Evolutionary conservation across 1,140 invertebrate genomes (phyloP), one percentile per base, ranked within the genome.

Genomic region (Diplogasteroides magnus): DNA sequence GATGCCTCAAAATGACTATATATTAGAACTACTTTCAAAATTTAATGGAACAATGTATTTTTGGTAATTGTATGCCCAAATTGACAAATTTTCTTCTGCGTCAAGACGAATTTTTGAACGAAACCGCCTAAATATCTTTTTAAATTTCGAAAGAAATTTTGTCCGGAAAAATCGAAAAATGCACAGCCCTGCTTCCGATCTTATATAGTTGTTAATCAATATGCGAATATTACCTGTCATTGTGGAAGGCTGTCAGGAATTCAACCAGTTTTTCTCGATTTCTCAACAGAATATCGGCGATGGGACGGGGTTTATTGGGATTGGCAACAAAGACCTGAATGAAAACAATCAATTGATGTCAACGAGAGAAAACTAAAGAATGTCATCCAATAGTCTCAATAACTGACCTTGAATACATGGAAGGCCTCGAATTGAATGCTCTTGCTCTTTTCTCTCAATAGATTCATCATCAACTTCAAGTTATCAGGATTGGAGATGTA

Each of bases 391-490:
- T n/a, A n/a, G n/a, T n/a, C n/a, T n/a, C n/a, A n/a, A n/a, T n/a
- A n/a, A n/a, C 74, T 77, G 87, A 95, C 95, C 90, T 99, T 99
- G 87, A 99, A 99, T 79, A 99, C 97, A 86, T 99, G 97, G 88
- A 99, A 99, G 85, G 96, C 97, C 88, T 99, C 97, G 87, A 99
- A 99, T 85, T 98, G 96, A 82, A 99, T 99, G 87, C 98, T 98
- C 78, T 93, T 89, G 78, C 94, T 97, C 84, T 97, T 95, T 84
- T 98, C 95, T 87, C 95, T 94, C 75, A 99, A 87, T 94, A 99
- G 97, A 84, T 97, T 98, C 97, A 99, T 99, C 96, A 99, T 98
- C 70, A 98, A 87, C 84, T 98, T 99, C 61, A 99, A 88, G 87
- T 99, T 99, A 83, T 99, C 95, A 15, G 94, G 94, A 86, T 97